phyloP scores from a whole-genome alignment of 2,113 vertebrate genomes.

The Gavialis gangeticus region DNA sequence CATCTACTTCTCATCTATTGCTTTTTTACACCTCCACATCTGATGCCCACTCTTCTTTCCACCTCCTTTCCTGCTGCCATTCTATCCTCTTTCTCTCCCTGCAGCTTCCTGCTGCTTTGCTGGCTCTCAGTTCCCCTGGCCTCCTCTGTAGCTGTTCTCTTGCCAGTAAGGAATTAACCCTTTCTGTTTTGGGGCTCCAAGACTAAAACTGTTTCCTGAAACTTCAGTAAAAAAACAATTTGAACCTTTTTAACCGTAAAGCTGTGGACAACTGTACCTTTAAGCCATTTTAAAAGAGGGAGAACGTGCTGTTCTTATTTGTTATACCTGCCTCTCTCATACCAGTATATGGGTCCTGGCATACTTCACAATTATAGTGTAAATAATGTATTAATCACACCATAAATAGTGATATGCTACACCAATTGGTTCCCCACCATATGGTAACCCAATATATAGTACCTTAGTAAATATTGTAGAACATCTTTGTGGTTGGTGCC shows the following conservation, averaged over 20 bases:
- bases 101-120: neutral
- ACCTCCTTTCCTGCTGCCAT: neutral
- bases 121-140: neutral
- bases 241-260: neutral
- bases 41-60: neutral
- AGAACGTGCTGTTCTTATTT: no score
- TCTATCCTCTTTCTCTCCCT: neutral
- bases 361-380: no score
- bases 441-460: no score
- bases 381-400: no score
- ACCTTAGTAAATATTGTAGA: no score
- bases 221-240: neutral
- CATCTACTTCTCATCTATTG: neutral
- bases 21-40: neutral
- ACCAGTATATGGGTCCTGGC: no score
- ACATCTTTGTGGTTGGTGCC: no score
- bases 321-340: no score
- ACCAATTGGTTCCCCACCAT: no score
- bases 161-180: neutral
- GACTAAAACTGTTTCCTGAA: accelerated
- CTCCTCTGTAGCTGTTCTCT: neutral
- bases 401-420: no score
- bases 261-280: no score
- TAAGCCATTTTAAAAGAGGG: no score
- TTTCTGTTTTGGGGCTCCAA: neutral